Evolutionary conservation across 2,797 vertebrate genomes (phyloP).

Genomic region (Ambastaia sidthimunki): DNA sequence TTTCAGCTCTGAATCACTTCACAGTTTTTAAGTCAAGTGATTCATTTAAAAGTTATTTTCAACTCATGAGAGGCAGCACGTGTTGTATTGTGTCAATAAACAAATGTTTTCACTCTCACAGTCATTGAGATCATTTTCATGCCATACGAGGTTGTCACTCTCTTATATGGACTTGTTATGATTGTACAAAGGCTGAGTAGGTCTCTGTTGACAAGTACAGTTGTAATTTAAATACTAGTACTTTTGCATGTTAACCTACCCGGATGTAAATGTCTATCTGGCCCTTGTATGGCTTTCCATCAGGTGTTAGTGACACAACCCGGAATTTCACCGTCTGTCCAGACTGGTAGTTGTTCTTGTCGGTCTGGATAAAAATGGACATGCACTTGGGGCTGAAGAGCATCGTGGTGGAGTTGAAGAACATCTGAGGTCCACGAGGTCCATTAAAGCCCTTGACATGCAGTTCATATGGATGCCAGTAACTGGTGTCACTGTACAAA

Average conservation of each 20-base stretch:
- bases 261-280: slow-evolving; percentile 66
- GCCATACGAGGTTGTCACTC: not conserved
- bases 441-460: slow-evolving; percentile 66
- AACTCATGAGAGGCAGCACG: no score
- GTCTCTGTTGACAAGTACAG: not conserved
- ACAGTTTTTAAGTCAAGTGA: not conserved
- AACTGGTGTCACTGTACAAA: not conserved
- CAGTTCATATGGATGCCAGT: slow-evolving; percentile 54
- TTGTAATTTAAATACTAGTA: slow-evolving; percentile 6
- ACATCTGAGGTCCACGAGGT: slow-evolving; percentile 50
- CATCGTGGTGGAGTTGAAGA: slow-evolving; percentile 64
- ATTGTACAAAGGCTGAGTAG: not conserved
- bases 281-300: slow-evolving; percentile 63
- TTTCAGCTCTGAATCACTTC: not conserved
- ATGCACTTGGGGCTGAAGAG: slow-evolving; percentile 44
- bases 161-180: not conserved
- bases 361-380: slow-evolving; percentile 76
- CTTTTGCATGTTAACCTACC: slow-evolving; percentile 54
- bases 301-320: slow-evolving; percentile 61
- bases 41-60: not conserved
- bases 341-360: slow-evolving; percentile 72
- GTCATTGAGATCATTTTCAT: not conserved
- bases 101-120: not conserved
- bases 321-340: slow-evolving; percentile 75
- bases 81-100: not conserved